phyloP scores from a whole-genome alignment of 2,888 invertebrate genomes.

The Smittia aterrima region DNA sequence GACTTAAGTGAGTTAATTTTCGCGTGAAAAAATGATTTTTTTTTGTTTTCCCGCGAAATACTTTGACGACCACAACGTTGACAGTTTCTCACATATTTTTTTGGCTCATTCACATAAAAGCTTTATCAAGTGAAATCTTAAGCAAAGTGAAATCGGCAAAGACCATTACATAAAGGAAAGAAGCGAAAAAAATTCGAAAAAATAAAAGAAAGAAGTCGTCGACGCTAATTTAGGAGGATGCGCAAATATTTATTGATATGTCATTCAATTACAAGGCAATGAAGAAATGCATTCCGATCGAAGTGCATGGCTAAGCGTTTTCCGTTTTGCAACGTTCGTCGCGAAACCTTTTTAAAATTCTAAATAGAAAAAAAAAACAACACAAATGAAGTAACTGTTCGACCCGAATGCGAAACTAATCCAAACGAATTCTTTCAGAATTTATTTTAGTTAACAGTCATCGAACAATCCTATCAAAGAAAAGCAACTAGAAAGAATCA shows the following conservation, averaged over 20 bases:
- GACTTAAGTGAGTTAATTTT: background rate
- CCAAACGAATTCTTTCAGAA: background rate
- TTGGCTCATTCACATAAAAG: background rate
- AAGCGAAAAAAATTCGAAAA: background rate
- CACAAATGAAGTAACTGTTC: background rate
- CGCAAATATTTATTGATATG: constrained; percentile 12
- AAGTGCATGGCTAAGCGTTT: constrained; percentile 1
- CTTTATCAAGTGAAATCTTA: constrained; percentile 20
- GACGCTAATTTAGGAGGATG: constrained; percentile 12
- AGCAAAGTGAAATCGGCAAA: constrained; percentile 30
- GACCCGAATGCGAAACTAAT: constrained; percentile 1
- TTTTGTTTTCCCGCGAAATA: background rate
- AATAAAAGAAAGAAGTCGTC: background rate
- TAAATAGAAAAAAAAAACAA: background rate
- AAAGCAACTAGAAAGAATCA: background rate
- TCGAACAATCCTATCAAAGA: background rate
- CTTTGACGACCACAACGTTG: background rate
- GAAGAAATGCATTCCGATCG: background rate
- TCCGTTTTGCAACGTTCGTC: background rate
- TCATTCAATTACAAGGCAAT: background rate
- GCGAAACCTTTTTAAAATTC: background rate
- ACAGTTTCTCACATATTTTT: background rate
- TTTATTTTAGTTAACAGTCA: constrained; percentile 12
- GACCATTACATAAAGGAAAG: background rate
- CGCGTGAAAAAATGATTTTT: background rate